phyloP scores from a whole-genome alignment of 2,113 vertebrate species.

The Odocoileus hemionus region DNA sequence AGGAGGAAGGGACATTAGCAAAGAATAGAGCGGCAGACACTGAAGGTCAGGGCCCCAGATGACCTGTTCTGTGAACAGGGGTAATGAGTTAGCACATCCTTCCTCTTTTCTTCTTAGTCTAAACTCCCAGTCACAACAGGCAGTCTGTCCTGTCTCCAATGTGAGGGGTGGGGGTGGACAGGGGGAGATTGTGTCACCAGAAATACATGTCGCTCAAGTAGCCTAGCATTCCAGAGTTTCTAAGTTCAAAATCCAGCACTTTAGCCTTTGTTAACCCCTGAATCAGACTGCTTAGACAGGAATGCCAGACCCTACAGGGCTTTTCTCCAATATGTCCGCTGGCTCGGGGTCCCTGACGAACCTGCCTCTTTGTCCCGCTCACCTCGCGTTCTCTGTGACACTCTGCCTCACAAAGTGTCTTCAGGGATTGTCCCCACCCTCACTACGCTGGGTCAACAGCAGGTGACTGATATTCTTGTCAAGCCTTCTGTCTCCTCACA shows the following conservation, averaged over 20 bases:
- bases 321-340: background rate
- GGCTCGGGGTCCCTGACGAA: background rate
- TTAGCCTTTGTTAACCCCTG: background rate
- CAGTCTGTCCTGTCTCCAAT: fast-evolving
- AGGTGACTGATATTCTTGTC: background rate
- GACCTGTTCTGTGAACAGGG: background rate
- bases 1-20: background rate
- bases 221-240: background rate
- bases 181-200: background rate
- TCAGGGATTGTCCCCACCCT: background rate
- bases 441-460: background rate
- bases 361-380: background rate
- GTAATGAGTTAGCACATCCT: background rate
- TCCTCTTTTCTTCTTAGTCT: background rate
- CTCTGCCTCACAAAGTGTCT: background rate
- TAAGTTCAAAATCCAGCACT: background rate
- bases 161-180: fast-evolving
- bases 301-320: background rate
- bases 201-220: background rate
- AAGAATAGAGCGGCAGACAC: background rate
- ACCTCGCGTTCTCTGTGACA: background rate
- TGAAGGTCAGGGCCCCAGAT: background rate
- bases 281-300: background rate
- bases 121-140: background rate
- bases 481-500: background rate